Percentiles rank a stretch among this genome's conserved stretches.
phyloP scores from a whole-genome alignment of 1,140 invertebrate species.

The Nylanderia fulva region DNA sequence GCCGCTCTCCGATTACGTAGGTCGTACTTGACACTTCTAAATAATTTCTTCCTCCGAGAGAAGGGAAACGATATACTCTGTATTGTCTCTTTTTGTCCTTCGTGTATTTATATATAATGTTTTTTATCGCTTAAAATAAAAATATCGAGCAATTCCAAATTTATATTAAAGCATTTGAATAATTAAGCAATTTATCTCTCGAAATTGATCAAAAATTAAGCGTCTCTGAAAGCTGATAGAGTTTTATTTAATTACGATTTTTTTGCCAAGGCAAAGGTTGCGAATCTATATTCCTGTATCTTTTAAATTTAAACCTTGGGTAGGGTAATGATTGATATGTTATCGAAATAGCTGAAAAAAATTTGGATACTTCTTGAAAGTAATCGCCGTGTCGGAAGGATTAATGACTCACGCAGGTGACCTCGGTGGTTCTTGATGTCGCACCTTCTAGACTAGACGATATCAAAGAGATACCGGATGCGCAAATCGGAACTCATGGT shows the following conservation, averaged over 20 bases:
- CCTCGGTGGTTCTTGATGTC: constrained; percentile 7
- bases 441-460: constrained; percentile 7
- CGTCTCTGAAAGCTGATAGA: not conserved
- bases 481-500: constrained; percentile 66
- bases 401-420: constrained; percentile 24
- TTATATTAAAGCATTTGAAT: too few species aligned
- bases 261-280: not conserved
- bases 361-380: not conserved
- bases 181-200: not conserved
- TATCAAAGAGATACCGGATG: constrained; percentile 15
- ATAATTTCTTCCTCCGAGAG: not conserved
- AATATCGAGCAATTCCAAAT: too few species aligned
- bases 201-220: not conserved
- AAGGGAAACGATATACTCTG: not conserved
- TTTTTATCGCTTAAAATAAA: not conserved
- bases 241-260: not conserved
- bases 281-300: not conserved
- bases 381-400: constrained; percentile 4
- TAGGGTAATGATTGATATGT: not conserved
- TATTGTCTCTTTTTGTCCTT: not conserved
- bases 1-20: constrained; percentile 5
- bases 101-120: not conserved
- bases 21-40: constrained; percentile 20
- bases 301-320: not conserved
- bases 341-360: constrained; percentile 32